Conservation (phyloP, 2,113 vertebrate genomes). For the Anthoscopus minutus region DNA sequence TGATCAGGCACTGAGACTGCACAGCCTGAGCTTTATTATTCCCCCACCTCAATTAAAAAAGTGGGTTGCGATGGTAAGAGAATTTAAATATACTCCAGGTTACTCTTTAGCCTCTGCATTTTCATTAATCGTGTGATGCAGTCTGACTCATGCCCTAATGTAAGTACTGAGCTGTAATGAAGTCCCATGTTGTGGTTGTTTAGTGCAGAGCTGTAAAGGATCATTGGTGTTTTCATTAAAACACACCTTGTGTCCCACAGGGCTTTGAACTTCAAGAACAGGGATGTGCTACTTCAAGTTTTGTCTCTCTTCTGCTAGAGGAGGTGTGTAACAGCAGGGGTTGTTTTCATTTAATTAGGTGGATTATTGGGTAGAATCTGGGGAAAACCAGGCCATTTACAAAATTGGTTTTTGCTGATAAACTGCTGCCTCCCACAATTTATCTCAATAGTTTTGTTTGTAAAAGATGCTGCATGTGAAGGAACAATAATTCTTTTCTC, state of each 20-base stretch:
- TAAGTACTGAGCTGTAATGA: neutral
- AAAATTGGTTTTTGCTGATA: neutral
- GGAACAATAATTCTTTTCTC: neutral
- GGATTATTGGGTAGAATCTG: neutral
- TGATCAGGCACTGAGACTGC: fast-evolving
- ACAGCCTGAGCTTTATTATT: neutral
- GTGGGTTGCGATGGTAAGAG: neutral
- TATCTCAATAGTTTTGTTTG: neutral
- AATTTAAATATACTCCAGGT: neutral
- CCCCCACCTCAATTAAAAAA: neutral
- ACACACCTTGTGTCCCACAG: neutral
- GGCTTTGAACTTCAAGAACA: neutral
- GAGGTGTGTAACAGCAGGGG: neutral
- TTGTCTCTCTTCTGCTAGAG: neutral
- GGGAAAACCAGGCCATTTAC: neutral
- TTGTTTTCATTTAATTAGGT: neutral
- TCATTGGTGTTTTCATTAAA: neutral
- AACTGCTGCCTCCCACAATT: neutral
- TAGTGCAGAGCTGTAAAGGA: neutral
- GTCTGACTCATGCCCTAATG: neutral
- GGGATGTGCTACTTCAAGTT: neutral
- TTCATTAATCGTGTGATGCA: neutral
- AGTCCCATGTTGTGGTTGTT: neutral
- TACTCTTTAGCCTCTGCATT: neutral
- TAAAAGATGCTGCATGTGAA: neutral